Conservation (phyloP, 2,888 invertebrate species). For the Ptilodon capucinus region DNA sequence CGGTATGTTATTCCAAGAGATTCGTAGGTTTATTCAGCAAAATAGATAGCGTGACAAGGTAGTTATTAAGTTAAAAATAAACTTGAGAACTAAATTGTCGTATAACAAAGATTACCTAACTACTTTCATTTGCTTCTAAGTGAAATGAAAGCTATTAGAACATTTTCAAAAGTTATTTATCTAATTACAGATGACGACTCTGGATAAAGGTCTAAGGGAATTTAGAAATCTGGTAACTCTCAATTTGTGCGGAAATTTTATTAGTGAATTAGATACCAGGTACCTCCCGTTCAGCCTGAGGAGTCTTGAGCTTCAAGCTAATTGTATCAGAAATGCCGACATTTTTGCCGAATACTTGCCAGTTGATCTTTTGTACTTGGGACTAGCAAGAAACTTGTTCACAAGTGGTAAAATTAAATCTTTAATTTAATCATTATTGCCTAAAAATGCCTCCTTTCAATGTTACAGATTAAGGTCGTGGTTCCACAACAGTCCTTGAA, state of each 20-base stretch:
- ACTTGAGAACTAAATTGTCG: too few relatives aligned
- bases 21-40: too few relatives aligned
- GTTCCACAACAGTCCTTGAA: too few relatives aligned
- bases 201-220: constrained; percentile 60
- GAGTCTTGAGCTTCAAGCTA: constrained; percentile 76
- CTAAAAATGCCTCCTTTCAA: too few relatives aligned
- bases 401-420: constrained; percentile 43
- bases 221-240: constrained; percentile 68
- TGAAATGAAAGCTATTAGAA: too few relatives aligned
- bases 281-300: constrained; percentile 63
- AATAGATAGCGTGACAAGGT: too few relatives aligned
- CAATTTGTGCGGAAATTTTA: constrained; percentile 69
- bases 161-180: not conserved
- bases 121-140: too few relatives aligned
- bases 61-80: too few relatives aligned
- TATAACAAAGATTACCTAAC: too few relatives aligned
- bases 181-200: constrained; percentile 66
- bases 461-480: too few relatives aligned
- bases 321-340: constrained; percentile 60
- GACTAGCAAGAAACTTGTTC: constrained; percentile 76
- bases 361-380: constrained; percentile 68
- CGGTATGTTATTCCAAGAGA: too few relatives aligned
- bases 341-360: constrained; percentile 60
- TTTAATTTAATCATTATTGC: too few relatives aligned
- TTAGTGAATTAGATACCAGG: constrained; percentile 51